Evolutionary conservation across 2,888 invertebrate genomes (phyloP).

Genomic region (Arge pagana): DNA sequence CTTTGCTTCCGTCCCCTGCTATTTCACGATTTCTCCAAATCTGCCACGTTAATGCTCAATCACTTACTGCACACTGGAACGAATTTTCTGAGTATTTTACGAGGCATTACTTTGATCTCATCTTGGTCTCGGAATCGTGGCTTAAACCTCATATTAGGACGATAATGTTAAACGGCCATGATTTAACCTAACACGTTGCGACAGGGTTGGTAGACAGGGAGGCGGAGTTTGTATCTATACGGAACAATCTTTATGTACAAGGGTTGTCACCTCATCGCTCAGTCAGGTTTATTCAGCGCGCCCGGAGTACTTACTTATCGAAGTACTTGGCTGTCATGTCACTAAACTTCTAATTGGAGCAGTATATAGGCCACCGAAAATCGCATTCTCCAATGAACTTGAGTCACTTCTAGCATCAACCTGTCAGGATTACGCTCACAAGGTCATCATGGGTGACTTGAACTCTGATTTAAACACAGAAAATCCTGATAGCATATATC

Average conservation of each 20-base stretch:
- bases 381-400: slow-evolving; percentile 2
- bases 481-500: too few species aligned
- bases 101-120: neutral
- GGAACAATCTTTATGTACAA: neutral
- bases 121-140: slow-evolving; percentile 5
- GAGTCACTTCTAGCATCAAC: slow-evolving; percentile 7
- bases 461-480: slow-evolving; percentile 13
- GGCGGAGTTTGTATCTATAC: neutral
- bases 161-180: neutral
- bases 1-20: too few species aligned
- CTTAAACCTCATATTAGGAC: neutral
- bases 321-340: neutral
- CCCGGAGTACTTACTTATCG: slow-evolving; percentile 18
- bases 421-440: slow-evolving; percentile 13
- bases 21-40: neutral
- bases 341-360: slow-evolving; percentile 11
- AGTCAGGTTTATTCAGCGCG: neutral
- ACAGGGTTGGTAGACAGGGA: neutral
- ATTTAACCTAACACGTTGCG: neutral
- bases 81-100: slow-evolving; percentile 8
- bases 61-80: neutral
- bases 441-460: slow-evolving; percentile 23
- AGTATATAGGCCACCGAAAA: slow-evolving; percentile 18
- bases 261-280: neutral
- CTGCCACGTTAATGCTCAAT: slow-evolving; percentile 16